A percentile compares a stretch with the other conserved stretches of the same genome.
Evolutionary conservation across 2,113 vertebrate species (phyloP).

Genomic region (Callospermophilus lateralis): DNA sequence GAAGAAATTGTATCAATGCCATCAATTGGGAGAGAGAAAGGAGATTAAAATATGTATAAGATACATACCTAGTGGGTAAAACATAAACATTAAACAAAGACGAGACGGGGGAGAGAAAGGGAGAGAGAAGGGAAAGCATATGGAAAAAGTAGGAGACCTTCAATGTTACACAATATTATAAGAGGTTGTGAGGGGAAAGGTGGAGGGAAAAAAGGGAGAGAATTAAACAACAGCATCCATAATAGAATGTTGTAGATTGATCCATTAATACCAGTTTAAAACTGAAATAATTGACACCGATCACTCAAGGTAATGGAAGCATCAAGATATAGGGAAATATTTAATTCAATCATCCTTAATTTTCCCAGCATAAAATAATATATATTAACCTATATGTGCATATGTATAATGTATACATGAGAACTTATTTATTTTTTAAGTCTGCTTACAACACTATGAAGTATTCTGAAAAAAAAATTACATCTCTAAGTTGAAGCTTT

Average conservation of each 20-base stretch:
- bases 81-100: not conserved
- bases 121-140: no score
- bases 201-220: no score
- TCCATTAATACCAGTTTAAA: not conserved
- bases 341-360: not conserved
- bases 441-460: not conserved
- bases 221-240: no score
- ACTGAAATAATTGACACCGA: not conserved
- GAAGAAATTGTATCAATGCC: not conserved
- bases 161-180: no score
- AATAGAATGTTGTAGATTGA: not conserved
- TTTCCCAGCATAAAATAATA: not conserved
- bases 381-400: not conserved
- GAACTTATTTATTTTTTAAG: not conserved
- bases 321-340: not conserved
- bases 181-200: no score
- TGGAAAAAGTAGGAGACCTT: no score
- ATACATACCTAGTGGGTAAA: not conserved
- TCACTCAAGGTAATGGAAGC: not conserved
- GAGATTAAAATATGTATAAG: not conserved
- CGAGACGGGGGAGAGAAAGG: no score
- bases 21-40: not conserved
- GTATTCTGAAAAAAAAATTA: not conserved
- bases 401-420: not conserved
- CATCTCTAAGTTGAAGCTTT: not conserved